Percentiles rank a stretch among this genome's conserved stretches.
These are phyloP conservation scores for Merops nubicus DNA, from an alignment of 2,113 vertebrate genomes.

Conservation along the genomic window DNA sequence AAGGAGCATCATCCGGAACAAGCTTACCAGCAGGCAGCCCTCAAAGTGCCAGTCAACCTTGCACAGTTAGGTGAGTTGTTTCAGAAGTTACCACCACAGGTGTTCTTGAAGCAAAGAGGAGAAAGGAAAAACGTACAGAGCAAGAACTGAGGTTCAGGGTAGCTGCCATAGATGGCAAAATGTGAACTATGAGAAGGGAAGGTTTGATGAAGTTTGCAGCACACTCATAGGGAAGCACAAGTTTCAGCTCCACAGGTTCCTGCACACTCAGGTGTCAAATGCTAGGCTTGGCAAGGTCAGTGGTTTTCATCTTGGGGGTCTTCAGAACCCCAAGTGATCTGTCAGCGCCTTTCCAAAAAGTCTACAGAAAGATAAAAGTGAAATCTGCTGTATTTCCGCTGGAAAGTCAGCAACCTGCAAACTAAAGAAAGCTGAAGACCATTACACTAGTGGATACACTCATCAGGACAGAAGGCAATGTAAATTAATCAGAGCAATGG, in stretches of 20 bases:
- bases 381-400: background rate
- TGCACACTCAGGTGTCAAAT: background rate
- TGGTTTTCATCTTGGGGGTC: background rate
- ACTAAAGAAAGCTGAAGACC: background rate
- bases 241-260: background rate
- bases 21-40: background rate
- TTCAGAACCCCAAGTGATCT: background rate
- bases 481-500: background rate
- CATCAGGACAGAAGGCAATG: background rate
- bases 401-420: background rate
- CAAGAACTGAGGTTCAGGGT: background rate
- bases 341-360: background rate
- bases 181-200: background rate
- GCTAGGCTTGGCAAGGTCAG: accelerated
- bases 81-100: background rate
- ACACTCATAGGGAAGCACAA: background rate
- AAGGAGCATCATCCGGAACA: background rate
- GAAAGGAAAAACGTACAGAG: background rate
- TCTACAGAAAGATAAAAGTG: background rate
- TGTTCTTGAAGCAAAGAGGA: background rate
- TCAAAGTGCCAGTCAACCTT: background rate
- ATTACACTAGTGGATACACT: background rate
- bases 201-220: background rate
- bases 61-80: accelerated
- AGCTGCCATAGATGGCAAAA: background rate